Percentiles rank a stretch among this genome's conserved stretches.
phyloP scores from a whole-genome alignment of 2,113 vertebrate genomes.

The Sitta europaea region DNA sequence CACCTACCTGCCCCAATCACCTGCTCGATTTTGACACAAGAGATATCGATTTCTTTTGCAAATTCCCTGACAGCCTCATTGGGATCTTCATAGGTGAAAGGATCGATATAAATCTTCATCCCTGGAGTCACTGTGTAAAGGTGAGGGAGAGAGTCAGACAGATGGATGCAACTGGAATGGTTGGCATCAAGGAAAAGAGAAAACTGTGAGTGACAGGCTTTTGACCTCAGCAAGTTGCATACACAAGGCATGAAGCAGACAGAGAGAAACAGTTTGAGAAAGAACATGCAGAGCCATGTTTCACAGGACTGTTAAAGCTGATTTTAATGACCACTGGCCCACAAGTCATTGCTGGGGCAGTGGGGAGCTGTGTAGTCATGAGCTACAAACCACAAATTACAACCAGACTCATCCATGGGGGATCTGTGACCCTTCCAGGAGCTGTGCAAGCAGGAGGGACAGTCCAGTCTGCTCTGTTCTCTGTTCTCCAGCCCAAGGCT shows the following conservation, averaged over 20 bases:
- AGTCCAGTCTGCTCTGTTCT: not conserved
- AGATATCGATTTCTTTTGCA: constrained; percentile 95
- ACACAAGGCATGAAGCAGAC: not conserved
- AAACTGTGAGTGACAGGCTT: not conserved
- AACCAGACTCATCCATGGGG: not conserved
- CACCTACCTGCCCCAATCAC: constrained; percentile 94
- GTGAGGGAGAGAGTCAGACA: constrained; percentile 41
- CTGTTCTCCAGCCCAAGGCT: not conserved
- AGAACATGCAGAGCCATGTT: not conserved
- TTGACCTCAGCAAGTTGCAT: not conserved
- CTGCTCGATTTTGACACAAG: constrained; percentile 96
- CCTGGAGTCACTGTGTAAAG: constrained; percentile 86
- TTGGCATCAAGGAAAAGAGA: not conserved
- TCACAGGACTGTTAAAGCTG: not conserved
- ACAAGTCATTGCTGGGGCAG: not conserved
- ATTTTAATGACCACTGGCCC: not conserved
- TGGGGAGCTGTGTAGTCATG: fast-evolving
- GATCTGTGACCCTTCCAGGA: not conserved
- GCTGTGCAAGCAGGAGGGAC: not conserved
- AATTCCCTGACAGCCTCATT: constrained; percentile 95
- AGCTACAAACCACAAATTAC: not conserved
- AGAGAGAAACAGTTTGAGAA: not conserved
- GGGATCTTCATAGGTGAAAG: constrained; percentile 97
- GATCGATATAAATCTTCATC: constrained; percentile 98
- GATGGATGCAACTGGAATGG: not conserved